Evolutionary conservation across 1,140 invertebrate species (phyloP).

Genomic region (Mamestra configurata): DNA sequence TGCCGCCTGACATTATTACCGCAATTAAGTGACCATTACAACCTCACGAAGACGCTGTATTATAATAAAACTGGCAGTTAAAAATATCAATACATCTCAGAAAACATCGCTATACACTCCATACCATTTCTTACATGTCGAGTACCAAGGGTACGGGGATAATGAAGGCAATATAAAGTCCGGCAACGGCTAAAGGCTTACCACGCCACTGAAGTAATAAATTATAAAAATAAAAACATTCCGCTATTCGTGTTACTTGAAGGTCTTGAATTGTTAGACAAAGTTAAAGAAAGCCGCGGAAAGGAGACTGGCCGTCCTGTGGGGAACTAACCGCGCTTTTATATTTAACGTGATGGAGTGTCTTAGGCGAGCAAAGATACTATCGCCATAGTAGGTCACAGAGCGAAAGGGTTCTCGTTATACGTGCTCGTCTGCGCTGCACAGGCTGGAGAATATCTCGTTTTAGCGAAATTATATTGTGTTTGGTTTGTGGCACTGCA

Average conservation of each 20-base stretch:
- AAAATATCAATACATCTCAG: conserved; percentile 47
- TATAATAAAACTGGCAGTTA: conserved; percentile 45
- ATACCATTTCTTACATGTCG: conserved; percentile 5
- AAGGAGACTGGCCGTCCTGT: not conserved
- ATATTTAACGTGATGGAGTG: not conserved
- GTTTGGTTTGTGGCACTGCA: not conserved
- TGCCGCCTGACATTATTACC: conserved; percentile 54
- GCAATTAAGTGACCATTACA: conserved; percentile 60
- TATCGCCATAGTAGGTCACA: not conserved
- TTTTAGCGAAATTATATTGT: not conserved
- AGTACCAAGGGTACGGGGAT: conserved; percentile 41
- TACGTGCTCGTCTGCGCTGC: not conserved
- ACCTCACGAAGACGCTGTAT: conserved; percentile 40
- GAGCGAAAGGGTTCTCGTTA: not conserved
- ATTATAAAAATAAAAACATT: conserved; percentile 40
- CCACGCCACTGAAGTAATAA: conserved; percentile 16
- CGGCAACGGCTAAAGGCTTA: not conserved
- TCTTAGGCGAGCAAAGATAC: not conserved
- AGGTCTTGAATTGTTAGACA: conserved; percentile 31
- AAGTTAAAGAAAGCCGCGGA: conserved; percentile 24
- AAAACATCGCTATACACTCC: conserved; percentile 25
- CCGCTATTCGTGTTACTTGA: not conserved
- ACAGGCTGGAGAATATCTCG: not conserved
- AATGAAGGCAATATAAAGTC: conserved; percentile 51
- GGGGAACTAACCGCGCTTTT: not conserved